Conservation (phyloP, 2,888 invertebrate genomes). For the Acanthosepion pharaonis region DNA sequence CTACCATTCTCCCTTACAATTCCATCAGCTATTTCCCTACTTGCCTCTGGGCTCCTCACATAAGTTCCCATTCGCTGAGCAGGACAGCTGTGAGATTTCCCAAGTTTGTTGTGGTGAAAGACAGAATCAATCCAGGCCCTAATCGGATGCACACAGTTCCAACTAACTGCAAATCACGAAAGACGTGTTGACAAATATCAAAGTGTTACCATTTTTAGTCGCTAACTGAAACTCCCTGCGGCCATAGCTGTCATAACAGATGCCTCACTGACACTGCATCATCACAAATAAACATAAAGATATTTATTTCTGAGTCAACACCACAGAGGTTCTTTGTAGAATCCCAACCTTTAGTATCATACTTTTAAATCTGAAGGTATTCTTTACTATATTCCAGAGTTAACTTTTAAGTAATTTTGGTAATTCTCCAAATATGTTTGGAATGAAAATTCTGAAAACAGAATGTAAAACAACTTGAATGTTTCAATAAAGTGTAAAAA, state of each 20-base stretch:
- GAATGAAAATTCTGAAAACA: too few species aligned
- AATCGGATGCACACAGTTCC: neutral
- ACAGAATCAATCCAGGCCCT: neutral
- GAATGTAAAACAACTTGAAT: too few species aligned
- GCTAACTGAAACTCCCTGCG: neutral
- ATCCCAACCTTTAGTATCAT: neutral
- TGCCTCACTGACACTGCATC: constrained; percentile 1
- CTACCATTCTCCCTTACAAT: neutral
- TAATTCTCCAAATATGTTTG: too few species aligned
- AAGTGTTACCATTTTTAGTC: neutral
- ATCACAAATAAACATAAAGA: constrained; percentile 15
- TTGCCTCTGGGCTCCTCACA: neutral
- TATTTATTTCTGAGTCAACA: neutral
- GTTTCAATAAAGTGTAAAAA: too few species aligned
- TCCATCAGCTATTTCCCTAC: constrained; percentile 1
- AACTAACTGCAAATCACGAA: neutral
- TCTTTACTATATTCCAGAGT: too few species aligned
- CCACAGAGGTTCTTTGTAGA: neutral
- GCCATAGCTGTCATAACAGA: neutral
- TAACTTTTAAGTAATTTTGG: too few species aligned
- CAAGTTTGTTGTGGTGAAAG: constrained; percentile 33
- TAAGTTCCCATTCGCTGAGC: constrained; percentile 33
- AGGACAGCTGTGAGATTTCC: neutral
- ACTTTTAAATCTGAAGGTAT: neutral
- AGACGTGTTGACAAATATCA: constrained; percentile 16